These are phyloP conservation scores for Notothenia rossii DNA, from an alignment of 2,113 vertebrate species.

Conservation along the genomic window DNA sequence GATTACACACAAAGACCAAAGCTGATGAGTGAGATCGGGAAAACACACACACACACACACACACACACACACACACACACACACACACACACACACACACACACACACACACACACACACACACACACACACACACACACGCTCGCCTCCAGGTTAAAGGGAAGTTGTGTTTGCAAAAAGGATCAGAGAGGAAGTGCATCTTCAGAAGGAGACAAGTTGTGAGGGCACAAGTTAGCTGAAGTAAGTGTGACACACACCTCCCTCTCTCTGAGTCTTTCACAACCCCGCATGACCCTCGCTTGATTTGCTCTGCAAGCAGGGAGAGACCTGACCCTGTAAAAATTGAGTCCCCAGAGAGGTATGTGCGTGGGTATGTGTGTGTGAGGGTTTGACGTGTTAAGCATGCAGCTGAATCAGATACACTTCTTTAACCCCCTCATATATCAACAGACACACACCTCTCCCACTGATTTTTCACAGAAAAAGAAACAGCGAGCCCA, in stretches of 20 bases:
- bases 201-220: constrained; percentile 53
- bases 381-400: constrained; percentile 21
- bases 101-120: no score
- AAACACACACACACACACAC: constrained; percentile 8
- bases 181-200: constrained; percentile 39
- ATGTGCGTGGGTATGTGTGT: constrained; percentile 12
- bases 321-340: constrained; percentile 62
- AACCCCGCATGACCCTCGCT: constrained; percentile 65
- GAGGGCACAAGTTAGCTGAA: constrained; percentile 39
- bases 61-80: neutral
- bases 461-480: neutral
- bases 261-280: constrained; percentile 42
- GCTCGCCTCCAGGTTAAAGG: constrained; percentile 55
- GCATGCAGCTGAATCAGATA: constrained; percentile 42
- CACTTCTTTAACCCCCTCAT: constrained; percentile 54
- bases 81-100: no score
- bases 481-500: constrained; percentile 30
- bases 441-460: constrained; percentile 9
- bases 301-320: constrained; percentile 68
- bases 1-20: constrained; percentile 41
- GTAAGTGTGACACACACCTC: constrained; percentile 35
- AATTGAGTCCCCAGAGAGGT: constrained; percentile 58
- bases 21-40: constrained; percentile 20
- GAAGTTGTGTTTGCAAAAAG: constrained; percentile 56
- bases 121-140: no score